phyloP scores from a whole-genome alignment of 2,888 invertebrate species.

The Trachelus troglodyta region DNA sequence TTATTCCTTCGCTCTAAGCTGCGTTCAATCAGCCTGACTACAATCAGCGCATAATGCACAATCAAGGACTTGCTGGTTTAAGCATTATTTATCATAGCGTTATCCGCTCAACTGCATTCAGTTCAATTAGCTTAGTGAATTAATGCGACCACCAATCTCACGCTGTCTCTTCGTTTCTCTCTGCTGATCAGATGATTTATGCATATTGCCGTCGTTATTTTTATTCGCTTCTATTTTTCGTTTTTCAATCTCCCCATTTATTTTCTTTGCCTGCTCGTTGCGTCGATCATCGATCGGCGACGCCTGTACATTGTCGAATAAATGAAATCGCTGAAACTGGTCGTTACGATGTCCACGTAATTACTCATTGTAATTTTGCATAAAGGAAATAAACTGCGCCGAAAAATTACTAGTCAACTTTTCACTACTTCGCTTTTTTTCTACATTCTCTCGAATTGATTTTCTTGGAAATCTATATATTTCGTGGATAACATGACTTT shows the following conservation, averaged over 20 bases:
- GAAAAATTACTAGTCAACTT: no score
- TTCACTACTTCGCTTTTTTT: no score
- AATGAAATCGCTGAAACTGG: background rate
- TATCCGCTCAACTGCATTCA: constrained; percentile 31
- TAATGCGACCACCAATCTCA: constrained; percentile 23
- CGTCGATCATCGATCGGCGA: background rate
- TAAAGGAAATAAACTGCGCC: background rate
- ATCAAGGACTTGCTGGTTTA: background rate
- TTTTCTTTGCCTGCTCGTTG: background rate
- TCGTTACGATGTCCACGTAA: background rate
- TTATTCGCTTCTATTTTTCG: background rate
- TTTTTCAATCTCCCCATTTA: background rate
- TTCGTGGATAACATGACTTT: no score
- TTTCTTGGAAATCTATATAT: no score
- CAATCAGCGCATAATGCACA: background rate
- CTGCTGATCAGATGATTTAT: constrained; percentile 2
- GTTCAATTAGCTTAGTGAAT: constrained; percentile 34
- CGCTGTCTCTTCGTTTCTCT: constrained; percentile 2
- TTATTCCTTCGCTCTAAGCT: background rate
- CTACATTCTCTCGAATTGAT: background rate
- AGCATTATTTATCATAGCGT: constrained; percentile 12
- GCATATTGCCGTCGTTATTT: background rate
- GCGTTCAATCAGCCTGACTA: background rate
- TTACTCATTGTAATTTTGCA: background rate
- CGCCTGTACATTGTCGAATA: no score